These are phyloP conservation scores for Calonectris borealis DNA, from an alignment of 2,113 vertebrate genomes.

Conservation along the genomic window DNA sequence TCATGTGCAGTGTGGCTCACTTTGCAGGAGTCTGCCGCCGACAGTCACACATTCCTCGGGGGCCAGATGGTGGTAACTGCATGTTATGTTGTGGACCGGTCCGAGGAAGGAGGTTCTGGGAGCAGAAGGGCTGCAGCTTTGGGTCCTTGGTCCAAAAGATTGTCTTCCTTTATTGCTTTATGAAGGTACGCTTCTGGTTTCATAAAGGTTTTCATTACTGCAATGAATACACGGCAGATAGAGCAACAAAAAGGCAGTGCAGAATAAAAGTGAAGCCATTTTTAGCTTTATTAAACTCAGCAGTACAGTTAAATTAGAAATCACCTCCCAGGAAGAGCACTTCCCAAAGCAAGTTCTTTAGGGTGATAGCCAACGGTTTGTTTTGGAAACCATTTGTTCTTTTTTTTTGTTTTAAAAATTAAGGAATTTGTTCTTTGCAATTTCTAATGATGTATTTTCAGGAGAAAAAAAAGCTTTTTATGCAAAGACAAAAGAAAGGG, in stretches of 20 bases:
- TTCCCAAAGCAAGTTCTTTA: background rate
- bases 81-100: background rate
- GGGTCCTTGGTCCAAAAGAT: background rate
- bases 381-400: background rate
- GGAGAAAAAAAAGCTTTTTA: background rate
- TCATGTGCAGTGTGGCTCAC: background rate
- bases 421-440: background rate
- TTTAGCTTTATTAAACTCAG: slow-evolving; percentile 1
- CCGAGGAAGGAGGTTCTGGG: background rate
- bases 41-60: background rate
- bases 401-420: background rate
- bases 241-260: background rate
- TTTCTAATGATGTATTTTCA: background rate
- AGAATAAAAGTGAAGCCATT: background rate
- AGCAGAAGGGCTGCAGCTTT: background rate
- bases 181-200: background rate
- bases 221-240: background rate
- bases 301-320: background rate
- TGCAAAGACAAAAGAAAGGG: background rate
- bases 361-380: background rate
- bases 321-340: background rate
- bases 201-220: background rate
- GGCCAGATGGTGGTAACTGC: background rate
- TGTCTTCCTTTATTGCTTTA: background rate
- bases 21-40: background rate